phyloP scores from a whole-genome alignment of 92 coral and sea anemone species.

The Galaxea fascicularis region DNA sequence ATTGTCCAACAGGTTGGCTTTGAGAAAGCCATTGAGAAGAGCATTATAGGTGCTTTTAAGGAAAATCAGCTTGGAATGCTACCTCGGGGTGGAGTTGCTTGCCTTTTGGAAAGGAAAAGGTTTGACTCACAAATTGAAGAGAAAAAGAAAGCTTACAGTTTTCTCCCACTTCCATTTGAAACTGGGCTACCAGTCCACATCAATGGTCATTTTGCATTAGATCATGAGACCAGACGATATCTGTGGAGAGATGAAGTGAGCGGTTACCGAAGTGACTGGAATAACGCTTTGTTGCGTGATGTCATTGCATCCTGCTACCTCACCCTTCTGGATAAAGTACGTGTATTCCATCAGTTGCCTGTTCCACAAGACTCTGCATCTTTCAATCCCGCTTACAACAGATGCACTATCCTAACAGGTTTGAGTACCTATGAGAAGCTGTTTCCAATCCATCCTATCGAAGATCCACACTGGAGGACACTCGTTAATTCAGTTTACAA shows the following conservation, averaged over 20 bases:
- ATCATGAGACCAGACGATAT: slow-evolving; percentile 69
- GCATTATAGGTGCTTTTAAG: slow-evolving; percentile 33
- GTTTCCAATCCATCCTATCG: slow-evolving; percentile 42
- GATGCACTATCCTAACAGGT: too few species aligned
- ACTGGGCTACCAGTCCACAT: slow-evolving; percentile 81
- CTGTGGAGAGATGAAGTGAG: slow-evolving; percentile 66
- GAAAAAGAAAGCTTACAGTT: slow-evolving; percentile 55
- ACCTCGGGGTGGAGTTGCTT: slow-evolving; percentile 84
- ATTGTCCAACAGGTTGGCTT: slow-evolving; percentile 74
- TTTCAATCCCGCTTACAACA: too few species aligned
- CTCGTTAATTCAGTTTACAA: slow-evolving; percentile 66
- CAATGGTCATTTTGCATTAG: slow-evolving; percentile 83
- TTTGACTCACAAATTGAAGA: too few species aligned
- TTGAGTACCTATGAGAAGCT: slow-evolving; percentile 39
- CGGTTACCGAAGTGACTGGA: slow-evolving; percentile 75
- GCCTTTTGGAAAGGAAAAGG: slow-evolving; percentile 41
- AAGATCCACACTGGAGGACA: slow-evolving; percentile 58
- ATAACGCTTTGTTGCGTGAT: slow-evolving; percentile 36
- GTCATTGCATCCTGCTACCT: slow-evolving; percentile 75
- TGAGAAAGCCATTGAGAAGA: slow-evolving; percentile 40
- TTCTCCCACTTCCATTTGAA: slow-evolving; percentile 79
- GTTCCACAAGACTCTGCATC: neutral
- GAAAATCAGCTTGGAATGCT: slow-evolving; percentile 61
- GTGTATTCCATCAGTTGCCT: slow-evolving; percentile 26
- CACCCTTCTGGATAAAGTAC: slow-evolving; percentile 43